Evolutionary conservation across 2,888 invertebrate species (phyloP).

Genomic region (Tetragonisca angustula): DNA sequence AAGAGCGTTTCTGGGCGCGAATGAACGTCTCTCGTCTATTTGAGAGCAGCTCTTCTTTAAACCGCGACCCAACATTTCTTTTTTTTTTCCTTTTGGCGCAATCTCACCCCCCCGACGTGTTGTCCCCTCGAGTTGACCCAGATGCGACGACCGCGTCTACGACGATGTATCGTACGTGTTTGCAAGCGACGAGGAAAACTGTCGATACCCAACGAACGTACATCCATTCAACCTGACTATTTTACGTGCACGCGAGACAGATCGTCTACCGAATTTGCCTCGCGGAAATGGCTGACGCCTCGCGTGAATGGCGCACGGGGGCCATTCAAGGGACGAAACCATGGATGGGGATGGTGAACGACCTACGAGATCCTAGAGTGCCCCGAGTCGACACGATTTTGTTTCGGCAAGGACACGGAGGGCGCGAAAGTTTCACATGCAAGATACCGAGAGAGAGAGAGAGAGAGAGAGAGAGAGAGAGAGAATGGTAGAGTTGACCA

Average conservation of each 20-base stretch:
- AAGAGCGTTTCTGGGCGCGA: not conserved
- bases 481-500: not conserved
- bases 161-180: not conserved
- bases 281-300: not conserved
- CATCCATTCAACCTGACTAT: not conserved
- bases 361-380: no score
- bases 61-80: conserved; percentile 2
- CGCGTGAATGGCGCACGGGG: not conserved
- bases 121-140: conserved; percentile 13
- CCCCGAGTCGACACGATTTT: not conserved
- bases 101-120: conserved; percentile 3
- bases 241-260: not conserved
- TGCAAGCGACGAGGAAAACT: not conserved
- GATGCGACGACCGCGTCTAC: not conserved
- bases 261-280: not conserved
- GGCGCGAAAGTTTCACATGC: not conserved
- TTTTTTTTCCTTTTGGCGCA: conserved; percentile 5
- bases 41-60: conserved; percentile 3
- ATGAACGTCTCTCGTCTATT: not conserved
- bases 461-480: conserved; percentile 4
- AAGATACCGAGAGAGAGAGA: not conserved
- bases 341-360: no score
- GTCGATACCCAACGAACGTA: not conserved
- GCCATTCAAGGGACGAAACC: not conserved
- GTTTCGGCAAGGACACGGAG: not conserved